These are phyloP conservation scores for Drosophila nannoptera DNA, from an alignment of 1,140 invertebrate genomes.

Conservation along the genomic window DNA sequence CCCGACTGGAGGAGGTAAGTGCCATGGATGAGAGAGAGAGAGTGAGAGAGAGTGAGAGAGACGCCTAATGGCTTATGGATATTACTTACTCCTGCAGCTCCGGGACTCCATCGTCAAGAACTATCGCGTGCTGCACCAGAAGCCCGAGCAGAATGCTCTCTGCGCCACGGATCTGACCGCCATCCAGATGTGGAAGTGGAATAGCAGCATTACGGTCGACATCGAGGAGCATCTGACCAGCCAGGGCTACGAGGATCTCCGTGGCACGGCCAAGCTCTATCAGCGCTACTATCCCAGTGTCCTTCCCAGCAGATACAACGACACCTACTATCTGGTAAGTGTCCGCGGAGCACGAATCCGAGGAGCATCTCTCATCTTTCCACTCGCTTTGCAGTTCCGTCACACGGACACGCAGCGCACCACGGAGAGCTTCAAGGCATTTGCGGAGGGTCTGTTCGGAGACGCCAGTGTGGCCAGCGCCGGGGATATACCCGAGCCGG, in stretches of 20 bases:
- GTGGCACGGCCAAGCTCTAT: conserved; percentile 82
- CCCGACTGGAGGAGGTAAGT: conserved; percentile 80
- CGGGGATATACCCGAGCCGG: conserved; percentile 68
- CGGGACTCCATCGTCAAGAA: conserved; percentile 82
- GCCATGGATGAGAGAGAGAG: neutral
- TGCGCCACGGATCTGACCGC: conserved; percentile 82
- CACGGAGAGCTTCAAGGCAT: conserved; percentile 84
- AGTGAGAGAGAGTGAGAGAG: no score
- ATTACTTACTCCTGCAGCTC: conserved; percentile 36
- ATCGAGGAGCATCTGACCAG: conserved; percentile 81
- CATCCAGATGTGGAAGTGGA: conserved; percentile 82
- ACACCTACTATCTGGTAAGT: conserved; percentile 55
- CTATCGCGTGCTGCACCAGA: conserved; percentile 79
- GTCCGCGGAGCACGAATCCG: neutral
- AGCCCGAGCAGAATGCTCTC: conserved; percentile 79
- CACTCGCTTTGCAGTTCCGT: conserved; percentile 81
- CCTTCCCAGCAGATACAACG: conserved; percentile 53
- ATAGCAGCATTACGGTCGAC: conserved; percentile 81
- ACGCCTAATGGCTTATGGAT: neutral
- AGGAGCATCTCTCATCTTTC: neutral
- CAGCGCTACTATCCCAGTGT: conserved; percentile 80
- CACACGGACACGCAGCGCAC: conserved; percentile 84
- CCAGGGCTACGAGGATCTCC: conserved; percentile 82
- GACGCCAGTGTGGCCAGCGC: conserved; percentile 78
- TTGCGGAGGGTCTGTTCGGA: conserved; percentile 84